These are phyloP conservation scores for Toxostoma redivivum DNA, from an alignment of 2,113 vertebrate genomes.

Conservation along the genomic window DNA sequence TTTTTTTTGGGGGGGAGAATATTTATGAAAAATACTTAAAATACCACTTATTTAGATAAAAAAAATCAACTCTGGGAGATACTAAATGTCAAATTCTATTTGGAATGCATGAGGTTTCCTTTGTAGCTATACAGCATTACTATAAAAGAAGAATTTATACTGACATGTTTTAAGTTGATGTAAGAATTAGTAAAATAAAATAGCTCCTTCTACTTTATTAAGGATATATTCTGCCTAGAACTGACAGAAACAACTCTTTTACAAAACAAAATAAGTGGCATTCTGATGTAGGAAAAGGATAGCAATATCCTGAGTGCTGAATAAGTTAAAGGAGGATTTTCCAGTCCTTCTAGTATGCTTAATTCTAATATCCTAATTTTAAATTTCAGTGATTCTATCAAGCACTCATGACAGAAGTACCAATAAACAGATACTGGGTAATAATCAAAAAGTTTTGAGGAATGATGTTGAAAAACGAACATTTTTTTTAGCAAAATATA, in stretches of 20 bases:
- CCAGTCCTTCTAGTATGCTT: background rate
- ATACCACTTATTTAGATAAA: background rate
- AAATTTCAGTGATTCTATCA: background rate
- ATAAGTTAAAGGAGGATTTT: background rate
- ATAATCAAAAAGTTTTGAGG: background rate
- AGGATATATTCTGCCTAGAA: background rate
- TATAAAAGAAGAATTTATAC: background rate
- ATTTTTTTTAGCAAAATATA: background rate
- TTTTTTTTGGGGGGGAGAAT: background rate
- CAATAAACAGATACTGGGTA: background rate
- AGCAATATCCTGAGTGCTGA: background rate
- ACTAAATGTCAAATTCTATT: background rate
- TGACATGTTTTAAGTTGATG: background rate
- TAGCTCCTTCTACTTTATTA: background rate
- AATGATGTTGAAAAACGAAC: background rate
- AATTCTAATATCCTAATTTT: background rate
- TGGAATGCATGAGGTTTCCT: background rate
- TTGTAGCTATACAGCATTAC: background rate
- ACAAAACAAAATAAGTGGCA: background rate
- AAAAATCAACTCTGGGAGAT: background rate
- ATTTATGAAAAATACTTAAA: background rate
- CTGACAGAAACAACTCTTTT: background rate
- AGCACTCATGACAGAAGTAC: background rate
- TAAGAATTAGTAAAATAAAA: background rate
- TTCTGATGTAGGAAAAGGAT: background rate